Base-by-base conservation (phyloP, 2,888 invertebrate species). In the Scaptomyza flava region DNA sequence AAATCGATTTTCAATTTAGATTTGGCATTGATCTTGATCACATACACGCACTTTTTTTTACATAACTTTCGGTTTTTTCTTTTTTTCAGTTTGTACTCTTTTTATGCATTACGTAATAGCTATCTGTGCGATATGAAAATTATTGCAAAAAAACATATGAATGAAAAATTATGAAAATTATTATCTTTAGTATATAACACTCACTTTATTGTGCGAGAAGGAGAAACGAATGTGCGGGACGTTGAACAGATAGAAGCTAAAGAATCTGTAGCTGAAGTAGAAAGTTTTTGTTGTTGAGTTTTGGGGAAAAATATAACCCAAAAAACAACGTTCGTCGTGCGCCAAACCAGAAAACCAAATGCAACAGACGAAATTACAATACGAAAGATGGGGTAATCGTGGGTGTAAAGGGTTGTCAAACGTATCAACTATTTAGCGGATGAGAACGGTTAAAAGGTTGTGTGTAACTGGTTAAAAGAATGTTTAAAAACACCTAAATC, bases 321-420 rank as follows among this genome's bases (percentile, higher is more conserved):
- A 62, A 60, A 59, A 69, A 73, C 87, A 82, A 85, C 88, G 89
- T 87, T 80, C 83, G 90, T 72, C 61, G 77, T 77, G 70, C 79
- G 82, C 86, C 84, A 89, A 73, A 81, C 84, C 88, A 88, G 83
- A 86, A 86, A 79, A 76, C 88, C 89, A 81, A 89, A 83, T 89
- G 88, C 79, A 83, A 68, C 72, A 68, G 36, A 57, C 56, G 64
- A 78, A 71, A 57, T 48, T 31, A 52, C 46, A 65, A 70, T 30
- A 45, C 27, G 34, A 62, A 43, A 57, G 62, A 65, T 59, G 53
- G 42, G 68, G 54, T 53, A 14, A 45, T 61, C 63, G 38, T 51
- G 27, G 27, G 6, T 0, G 0, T 17, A 38, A 17, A 74, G 83
- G 64, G 83, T 68, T 84, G 89, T 59, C 79, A 46, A 51, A 14